phyloP scores from a whole-genome alignment of 2,113 vertebrate genomes.

The Grallaria varia region DNA sequence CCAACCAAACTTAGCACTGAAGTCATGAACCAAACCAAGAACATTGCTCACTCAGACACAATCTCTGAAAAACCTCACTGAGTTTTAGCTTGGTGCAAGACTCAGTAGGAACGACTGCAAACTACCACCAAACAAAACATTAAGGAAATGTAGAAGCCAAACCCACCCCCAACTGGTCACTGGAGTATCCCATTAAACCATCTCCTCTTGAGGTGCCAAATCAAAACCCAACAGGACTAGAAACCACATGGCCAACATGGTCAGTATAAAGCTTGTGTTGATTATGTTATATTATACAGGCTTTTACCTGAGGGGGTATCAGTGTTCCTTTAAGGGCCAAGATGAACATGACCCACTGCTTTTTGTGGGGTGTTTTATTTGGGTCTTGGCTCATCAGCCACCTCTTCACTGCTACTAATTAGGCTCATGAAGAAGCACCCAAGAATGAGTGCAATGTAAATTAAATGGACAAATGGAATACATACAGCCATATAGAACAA shows the following conservation, averaged over 20 bases:
- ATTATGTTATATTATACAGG: accelerated
- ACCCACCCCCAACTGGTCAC: accelerated
- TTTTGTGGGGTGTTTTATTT: neutral
- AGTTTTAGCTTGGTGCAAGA: neutral
- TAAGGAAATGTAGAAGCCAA: neutral
- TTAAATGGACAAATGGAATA: neutral
- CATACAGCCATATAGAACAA: accelerated
- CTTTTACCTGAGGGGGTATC: neutral
- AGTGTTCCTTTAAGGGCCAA: neutral
- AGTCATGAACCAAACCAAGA: neutral
- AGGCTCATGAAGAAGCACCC: no score
- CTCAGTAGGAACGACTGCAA: neutral
- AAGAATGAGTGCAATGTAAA: neutral
- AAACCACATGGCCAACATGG: neutral
- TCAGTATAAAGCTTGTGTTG: neutral
- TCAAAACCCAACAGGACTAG: neutral
- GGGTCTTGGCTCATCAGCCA: neutral
- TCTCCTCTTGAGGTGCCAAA: neutral
- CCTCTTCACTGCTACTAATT: neutral
- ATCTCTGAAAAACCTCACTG: neutral
- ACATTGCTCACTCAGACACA: neutral
- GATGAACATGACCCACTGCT: accelerated
- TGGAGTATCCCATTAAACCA: neutral
- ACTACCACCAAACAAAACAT: neutral
- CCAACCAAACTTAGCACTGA: neutral